Evolutionary conservation across 1,140 invertebrate genomes (phyloP).

Genomic region (Cotesia typhae): DNA sequence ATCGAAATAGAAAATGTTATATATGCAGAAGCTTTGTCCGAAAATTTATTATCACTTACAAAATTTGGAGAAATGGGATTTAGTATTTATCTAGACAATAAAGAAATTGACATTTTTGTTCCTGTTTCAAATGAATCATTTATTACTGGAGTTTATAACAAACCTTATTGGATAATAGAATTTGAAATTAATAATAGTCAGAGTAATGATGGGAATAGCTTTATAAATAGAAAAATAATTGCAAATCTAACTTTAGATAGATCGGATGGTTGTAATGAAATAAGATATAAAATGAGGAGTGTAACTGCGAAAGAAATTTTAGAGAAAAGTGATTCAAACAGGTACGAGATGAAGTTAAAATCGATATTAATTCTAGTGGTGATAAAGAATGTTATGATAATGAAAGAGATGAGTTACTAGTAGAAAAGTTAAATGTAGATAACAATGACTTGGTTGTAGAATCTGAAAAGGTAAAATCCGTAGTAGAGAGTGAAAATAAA

Average conservation of each 20-base stretch:
- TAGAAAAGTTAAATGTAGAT: background rate
- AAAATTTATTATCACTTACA: conserved; percentile 29
- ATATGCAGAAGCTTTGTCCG: conserved; percentile 18
- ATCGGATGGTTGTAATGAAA: background rate
- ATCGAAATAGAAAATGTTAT: conserved; percentile 29
- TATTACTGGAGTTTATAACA: conserved; percentile 30
- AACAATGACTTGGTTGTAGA: background rate
- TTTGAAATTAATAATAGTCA: conserved; percentile 27
- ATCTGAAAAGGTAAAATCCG: background rate
- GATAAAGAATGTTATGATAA: background rate
- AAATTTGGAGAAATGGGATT: conserved; percentile 35
- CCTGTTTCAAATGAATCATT: conserved; percentile 23
- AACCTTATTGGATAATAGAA: conserved; percentile 38
- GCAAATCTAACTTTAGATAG: conserved; percentile 12
- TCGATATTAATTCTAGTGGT: background rate
- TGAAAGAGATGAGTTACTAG: no score
- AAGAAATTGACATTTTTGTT: conserved; percentile 27
- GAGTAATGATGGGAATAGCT: conserved; percentile 3
- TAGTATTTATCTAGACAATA: conserved; percentile 26
- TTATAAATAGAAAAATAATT: conserved; percentile 11
- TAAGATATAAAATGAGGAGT: background rate
- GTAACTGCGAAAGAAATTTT: background rate
- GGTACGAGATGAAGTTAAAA: background rate
- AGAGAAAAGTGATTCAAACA: background rate
- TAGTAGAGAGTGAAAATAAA: conserved; percentile 14